These are phyloP conservation scores for Antechinus flavipes DNA, from an alignment of 2,113 vertebrate species.

Conservation along the genomic window DNA sequence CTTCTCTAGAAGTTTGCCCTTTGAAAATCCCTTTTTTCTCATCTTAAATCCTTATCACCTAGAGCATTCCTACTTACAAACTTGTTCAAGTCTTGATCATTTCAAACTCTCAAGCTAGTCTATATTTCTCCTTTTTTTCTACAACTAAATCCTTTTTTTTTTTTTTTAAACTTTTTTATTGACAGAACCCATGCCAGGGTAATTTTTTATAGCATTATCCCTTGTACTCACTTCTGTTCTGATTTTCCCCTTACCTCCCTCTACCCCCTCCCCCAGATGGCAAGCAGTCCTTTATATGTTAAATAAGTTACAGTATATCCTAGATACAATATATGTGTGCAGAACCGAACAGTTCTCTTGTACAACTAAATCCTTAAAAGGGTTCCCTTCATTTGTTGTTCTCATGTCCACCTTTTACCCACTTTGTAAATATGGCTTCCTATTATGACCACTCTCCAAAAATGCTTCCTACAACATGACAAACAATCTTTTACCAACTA, in stretches of 20 bases:
- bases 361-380: background rate
- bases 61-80: background rate
- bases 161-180: no score
- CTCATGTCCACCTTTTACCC: background rate
- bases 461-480: background rate
- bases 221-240: no score
- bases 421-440: background rate
- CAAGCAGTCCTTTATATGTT: no score
- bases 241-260: no score
- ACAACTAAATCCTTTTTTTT: background rate
- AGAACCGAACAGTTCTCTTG: no score
- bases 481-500: background rate
- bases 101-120: background rate
- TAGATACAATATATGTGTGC: no score
- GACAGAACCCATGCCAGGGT: no score
- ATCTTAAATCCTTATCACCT: background rate
- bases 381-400: background rate
- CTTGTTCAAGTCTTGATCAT: background rate
- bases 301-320: no score
- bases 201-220: no score
- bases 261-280: no score
- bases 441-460: background rate
- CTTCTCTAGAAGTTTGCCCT: background rate
- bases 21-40: background rate
- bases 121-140: background rate